Percentiles rank a stretch among this genome's conserved stretches.
These are phyloP conservation scores for Diceros bicornis DNA, from an alignment of 2,797 vertebrate species.

Conservation along the genomic window DNA sequence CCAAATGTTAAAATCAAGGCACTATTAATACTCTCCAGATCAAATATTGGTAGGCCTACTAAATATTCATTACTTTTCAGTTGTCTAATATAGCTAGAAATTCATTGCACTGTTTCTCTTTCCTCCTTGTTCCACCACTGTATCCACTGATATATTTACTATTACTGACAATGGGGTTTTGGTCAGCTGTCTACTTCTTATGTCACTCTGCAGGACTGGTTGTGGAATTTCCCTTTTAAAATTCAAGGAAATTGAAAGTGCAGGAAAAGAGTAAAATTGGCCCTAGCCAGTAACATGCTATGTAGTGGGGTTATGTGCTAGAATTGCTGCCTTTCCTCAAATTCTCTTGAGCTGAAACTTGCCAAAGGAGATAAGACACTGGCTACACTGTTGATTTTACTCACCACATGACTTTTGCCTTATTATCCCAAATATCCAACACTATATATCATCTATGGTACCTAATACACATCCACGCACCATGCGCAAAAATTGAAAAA, in stretches of 20 bases:
- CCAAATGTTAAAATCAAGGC: conserved; percentile 66
- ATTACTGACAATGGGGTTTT: neutral
- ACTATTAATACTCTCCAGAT: conserved; percentile 70
- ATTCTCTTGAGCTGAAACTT: conserved; percentile 30
- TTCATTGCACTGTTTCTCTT: conserved; percentile 8
- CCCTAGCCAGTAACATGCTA: neutral
- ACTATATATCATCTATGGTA: neutral
- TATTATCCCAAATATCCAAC: neutral
- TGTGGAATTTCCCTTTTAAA: neutral
- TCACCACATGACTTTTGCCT: neutral
- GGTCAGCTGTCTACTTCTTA: neutral
- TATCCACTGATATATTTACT: neutral
- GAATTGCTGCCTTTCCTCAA: neutral
- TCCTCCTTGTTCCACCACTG: conserved; percentile 55
- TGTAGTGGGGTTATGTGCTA: neutral
- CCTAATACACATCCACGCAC: neutral
- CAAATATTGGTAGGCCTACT: conserved; percentile 49
- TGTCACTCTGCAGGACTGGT: neutral
- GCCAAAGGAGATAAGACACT: neutral
- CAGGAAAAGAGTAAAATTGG: neutral
- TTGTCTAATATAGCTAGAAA: conserved; percentile 70
- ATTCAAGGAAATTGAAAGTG: conserved; percentile 1
- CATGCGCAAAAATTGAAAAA: neutral
- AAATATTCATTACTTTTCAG: conserved; percentile 76
- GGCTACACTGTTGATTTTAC: neutral